These are phyloP conservation scores for Limnephilus rhombicus DNA, from an alignment of 2,888 invertebrate genomes.

Conservation along the genomic window DNA sequence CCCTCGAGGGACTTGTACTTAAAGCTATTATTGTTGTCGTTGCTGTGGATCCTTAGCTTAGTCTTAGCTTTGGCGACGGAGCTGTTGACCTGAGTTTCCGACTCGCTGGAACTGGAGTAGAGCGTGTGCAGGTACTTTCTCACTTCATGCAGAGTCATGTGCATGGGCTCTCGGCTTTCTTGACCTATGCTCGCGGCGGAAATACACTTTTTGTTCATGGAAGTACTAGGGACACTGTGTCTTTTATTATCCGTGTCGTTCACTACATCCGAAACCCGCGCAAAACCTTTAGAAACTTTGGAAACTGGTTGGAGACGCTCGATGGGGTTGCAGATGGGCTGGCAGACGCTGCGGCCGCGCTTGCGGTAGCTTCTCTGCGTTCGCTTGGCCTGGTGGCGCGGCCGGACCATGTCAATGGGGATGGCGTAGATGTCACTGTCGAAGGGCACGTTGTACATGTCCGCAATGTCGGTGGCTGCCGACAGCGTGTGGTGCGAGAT, in stretches of 20 bases:
- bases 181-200: slow-evolving; percentile 75
- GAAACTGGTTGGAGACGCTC: slow-evolving; percentile 43
- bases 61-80: slow-evolving; percentile 54
- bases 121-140: slow-evolving; percentile 89
- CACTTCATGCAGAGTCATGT: slow-evolving; percentile 91
- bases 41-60: slow-evolving; percentile 67
- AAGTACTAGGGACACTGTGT: slow-evolving; percentile 84
- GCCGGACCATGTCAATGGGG: slow-evolving; percentile 88
- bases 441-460: slow-evolving; percentile 92
- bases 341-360: slow-evolving; percentile 69
- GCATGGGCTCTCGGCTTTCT: slow-evolving; percentile 82
- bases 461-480: slow-evolving; percentile 86
- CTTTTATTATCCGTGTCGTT: slow-evolving; percentile 76
- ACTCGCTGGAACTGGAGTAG: slow-evolving; percentile 87
- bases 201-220: slow-evolving; percentile 76
- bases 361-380: slow-evolving; percentile 71
- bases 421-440: slow-evolving; percentile 93
- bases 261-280: slow-evolving; percentile 36
- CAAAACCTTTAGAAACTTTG: slow-evolving; percentile 50
- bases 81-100: slow-evolving; percentile 72
- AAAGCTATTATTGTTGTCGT: slow-evolving; percentile 72
- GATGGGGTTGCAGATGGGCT: slow-evolving; percentile 61
- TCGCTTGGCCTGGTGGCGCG: slow-evolving; percentile 73
- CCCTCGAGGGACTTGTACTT: slow-evolving; percentile 69
- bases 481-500: slow-evolving; percentile 91